phyloP scores from a whole-genome alignment of 2,113 vertebrate species.

The Perca flavescens region DNA sequence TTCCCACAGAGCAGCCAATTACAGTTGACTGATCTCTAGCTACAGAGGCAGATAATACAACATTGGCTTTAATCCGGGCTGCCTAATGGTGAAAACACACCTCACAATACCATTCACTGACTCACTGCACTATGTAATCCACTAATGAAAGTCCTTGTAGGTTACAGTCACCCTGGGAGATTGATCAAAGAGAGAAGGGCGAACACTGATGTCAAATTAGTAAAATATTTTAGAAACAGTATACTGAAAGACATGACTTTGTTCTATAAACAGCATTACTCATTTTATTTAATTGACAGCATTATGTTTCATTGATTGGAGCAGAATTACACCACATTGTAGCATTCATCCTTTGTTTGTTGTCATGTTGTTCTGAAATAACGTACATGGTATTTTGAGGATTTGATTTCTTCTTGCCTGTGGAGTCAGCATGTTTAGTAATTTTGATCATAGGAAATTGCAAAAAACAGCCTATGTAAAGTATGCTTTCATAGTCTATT shows the following conservation, averaged over 20 bases:
- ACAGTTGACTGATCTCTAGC: conserved; percentile 34
- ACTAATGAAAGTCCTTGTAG: neutral
- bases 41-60: conserved; percentile 14
- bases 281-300: neutral
- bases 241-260: neutral
- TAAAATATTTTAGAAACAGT: neutral
- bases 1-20: conserved; percentile 45
- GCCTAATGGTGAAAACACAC: conserved; percentile 21
- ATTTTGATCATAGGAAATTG: neutral
- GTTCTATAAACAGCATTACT: neutral
- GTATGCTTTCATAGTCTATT: neutral
- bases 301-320: neutral
- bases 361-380: neutral
- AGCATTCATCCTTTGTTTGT: neutral
- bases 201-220: neutral
- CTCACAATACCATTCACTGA: neutral
- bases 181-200: neutral
- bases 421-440: neutral
- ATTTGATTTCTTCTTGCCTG: neutral
- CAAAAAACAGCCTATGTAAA: neutral
- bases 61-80: conserved; percentile 12
- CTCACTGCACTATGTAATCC: conserved; percentile 4
- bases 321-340: neutral
- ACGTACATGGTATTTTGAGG: neutral
- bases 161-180: neutral